A percentile compares a stretch with the other conserved stretches of the same genome.
Evolutionary conservation across 2,113 vertebrate genomes (phyloP).

Genomic region (Alligator sinensis): DNA sequence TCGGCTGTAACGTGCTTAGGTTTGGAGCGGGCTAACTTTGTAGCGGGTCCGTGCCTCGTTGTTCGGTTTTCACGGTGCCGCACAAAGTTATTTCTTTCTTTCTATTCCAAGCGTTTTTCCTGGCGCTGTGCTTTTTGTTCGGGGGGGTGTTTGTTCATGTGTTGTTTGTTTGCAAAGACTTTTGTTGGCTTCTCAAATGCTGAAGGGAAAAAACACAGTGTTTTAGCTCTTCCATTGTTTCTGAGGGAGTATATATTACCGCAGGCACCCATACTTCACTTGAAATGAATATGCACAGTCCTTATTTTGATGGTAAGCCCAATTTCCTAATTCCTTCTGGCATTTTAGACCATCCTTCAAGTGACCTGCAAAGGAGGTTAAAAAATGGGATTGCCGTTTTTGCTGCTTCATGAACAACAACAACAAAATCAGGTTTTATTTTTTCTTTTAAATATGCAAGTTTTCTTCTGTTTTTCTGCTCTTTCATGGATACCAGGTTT

Average conservation of each 20-base stretch:
- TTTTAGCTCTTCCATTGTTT: neutral
- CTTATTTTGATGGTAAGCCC: neutral
- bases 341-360: neutral
- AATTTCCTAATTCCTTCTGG: neutral
- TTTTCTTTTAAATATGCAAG: neutral
- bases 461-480: neutral
- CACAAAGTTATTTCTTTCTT: neutral
- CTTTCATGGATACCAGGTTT: neutral
- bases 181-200: neutral
- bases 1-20: conserved; percentile 1
- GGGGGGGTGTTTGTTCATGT: neutral
- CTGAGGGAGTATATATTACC: neutral
- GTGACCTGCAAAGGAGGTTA: neutral
- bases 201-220: neutral
- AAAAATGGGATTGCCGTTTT: neutral
- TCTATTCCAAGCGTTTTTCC: rapidly evolving
- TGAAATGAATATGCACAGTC: neutral
- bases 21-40: conserved; percentile 8
- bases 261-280: no score
- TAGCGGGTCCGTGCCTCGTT: neutral
- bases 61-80: neutral
- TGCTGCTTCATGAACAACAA: neutral
- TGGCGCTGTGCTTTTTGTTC: no score
- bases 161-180: neutral
- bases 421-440: neutral